Percentiles rank a stretch among this genome's conserved stretches.
phyloP scores from a whole-genome alignment of 92 coral and sea anemone species.

The Phenganax subtilis region DNA sequence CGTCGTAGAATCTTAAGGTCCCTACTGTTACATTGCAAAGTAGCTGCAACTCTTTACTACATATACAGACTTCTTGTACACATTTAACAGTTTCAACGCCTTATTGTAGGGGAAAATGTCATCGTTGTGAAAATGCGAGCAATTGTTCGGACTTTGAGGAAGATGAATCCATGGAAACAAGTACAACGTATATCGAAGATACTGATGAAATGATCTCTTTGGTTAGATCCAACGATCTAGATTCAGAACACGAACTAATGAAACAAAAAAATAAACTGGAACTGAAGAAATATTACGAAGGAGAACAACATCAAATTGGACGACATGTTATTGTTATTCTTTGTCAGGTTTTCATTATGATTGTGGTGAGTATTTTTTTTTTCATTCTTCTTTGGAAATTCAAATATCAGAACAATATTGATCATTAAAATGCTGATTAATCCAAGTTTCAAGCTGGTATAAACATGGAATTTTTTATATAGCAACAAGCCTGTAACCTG shows the following conservation, averaged over 20 bases:
- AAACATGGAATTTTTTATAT: not conserved
- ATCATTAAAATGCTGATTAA: too few species aligned
- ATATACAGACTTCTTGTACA: too few species aligned
- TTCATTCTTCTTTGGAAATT: not conserved
- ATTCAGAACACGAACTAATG: not conserved
- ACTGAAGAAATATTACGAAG: slow-evolving; percentile 58
- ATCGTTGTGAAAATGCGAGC: slow-evolving; percentile 6
- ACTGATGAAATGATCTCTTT: slow-evolving; percentile 46
- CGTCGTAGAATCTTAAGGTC: too few species aligned
- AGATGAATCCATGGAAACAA: not conserved
- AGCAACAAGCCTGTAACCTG: too few species aligned
- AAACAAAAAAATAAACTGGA: not conserved
- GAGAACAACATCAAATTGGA: slow-evolving; percentile 76
- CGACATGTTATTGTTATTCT: slow-evolving; percentile 73
- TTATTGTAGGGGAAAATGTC: slow-evolving; percentile 20
- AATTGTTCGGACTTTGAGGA: not conserved
- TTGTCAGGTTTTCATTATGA: slow-evolving; percentile 46
- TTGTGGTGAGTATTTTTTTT: slow-evolving; percentile 53
- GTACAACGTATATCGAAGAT: slow-evolving; percentile 52
- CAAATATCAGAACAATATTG: too few species aligned
- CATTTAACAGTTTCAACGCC: too few species aligned
- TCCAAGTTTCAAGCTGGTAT: not conserved
- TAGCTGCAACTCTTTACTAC: too few species aligned
- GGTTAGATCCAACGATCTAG: not conserved
- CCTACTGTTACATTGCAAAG: too few species aligned